Evolutionary conservation across 1,140 invertebrate genomes (phyloP), one percentile per base, ranked within the genome.

Genomic region (Pachyrhynchus sulphureomaculatus): DNA sequence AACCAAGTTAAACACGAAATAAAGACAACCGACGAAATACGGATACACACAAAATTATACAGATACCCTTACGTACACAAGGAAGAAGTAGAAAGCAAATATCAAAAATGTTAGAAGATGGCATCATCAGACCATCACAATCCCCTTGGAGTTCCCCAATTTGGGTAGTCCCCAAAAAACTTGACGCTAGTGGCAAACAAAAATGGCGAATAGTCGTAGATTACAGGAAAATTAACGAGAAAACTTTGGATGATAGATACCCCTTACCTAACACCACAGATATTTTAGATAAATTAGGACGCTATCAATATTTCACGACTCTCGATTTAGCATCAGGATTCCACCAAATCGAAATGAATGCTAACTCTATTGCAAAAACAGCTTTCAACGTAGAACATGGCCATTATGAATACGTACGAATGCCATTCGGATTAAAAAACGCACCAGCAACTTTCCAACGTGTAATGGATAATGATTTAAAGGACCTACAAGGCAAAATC

Each of bases 251-350:
- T 12, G 80, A 84, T 65, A 66, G 53, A 18, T 84, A 71, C 65
- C 80, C 81, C 6, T 47, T 83, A 8, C 79, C 80, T 3, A 63
- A 73, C 12, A 79, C 81, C 12, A 73, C 74, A 18, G 70, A 77
- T 15, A 21, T 82, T 56, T 65, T 70, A 4, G 71, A 70, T 17
- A 37, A 68, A 51, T 70, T 76, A 53, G 67, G 42, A 76, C 68
- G 47, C 79, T 81, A 48, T 64, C 71, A n/a, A 67, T 72, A 0
- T 57, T 81, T 3, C 78, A 82, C 70, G 41, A 70, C 72, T 0
- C 45, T 83, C 2, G 79, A 83, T 68, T 42, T 80, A 9, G 61
- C 57, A 0, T 72, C 65, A 34, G 82, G 81, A 2, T 83, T 77
- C 67, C 78, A 74, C 80, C 2, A 64, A 62, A 0, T 34, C 3